Base-by-base conservation (phyloP, 2,888 invertebrate genomes). In the Cheilosia variabilis region DNA sequence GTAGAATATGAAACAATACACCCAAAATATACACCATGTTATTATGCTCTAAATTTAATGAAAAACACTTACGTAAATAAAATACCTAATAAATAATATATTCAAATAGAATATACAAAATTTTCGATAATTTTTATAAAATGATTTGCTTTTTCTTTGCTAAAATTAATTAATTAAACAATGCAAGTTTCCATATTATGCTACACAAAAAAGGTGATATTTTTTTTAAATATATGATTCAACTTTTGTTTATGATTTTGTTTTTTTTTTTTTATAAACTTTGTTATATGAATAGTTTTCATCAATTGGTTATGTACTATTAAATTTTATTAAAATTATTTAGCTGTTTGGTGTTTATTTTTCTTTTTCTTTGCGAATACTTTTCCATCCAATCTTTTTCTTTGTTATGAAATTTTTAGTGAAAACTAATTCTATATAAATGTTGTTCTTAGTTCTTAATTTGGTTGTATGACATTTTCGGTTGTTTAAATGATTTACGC, bases 1-100 rank as follows among this genome's bases (percentile, higher is more conserved):
- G 87, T 87, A 87, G 87, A 87, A 73, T 87, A 78, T 82, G 87
- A 82, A 87, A 87, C 77, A 87, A 87, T 87, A 87, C 82, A 78
- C 82, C 78, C 55, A 73, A 77, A 76, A 77, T 87, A 87, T 78
- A 87, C 87, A 87, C 86, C 81, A 86, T 81, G 81, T 86, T 81
- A 86, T 80, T 81, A 81, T 77, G 76, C 71, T 77, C 76, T 60
- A 86, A 81, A 76, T 86, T 76, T 58, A 86, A 75, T 5, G 68
- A 63, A 71, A 83, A 72, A 7, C 53, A 58, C 55, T 72, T 22
- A 52, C 43, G 45, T 52, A 57, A 68, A 19, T 55, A 73, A 58
- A 76, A 62, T 22, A 76, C 24, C 34, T 60, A 52, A 55, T 53
- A 62, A 34, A n/a, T 57, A 66, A 84, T 50, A 69, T 43, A 69